Evolutionary conservation across 2,113 vertebrate species (phyloP).

Genomic region (Phaetusa simplex): DNA sequence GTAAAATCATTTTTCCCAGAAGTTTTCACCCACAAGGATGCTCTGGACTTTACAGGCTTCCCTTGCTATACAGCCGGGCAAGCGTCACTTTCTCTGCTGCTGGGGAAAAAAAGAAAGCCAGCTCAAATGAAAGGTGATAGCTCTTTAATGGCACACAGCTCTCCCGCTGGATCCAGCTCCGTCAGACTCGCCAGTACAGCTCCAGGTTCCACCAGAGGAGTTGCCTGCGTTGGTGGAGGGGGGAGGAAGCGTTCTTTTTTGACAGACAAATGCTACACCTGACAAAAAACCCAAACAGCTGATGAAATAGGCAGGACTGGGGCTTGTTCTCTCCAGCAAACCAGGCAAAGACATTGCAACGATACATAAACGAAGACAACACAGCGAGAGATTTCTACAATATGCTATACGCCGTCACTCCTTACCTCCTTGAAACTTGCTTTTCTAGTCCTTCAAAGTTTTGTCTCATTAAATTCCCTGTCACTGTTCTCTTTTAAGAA

Average conservation of each 20-base stretch:
- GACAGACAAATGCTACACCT: neutral
- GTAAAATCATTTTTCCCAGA: neutral
- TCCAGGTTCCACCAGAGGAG: neutral
- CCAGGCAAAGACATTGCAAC: neutral
- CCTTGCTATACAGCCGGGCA: neutral
- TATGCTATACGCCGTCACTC: neutral
- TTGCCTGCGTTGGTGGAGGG: neutral
- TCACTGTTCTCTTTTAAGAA: slow-evolving; percentile 37
- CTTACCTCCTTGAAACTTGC: slow-evolving; percentile 25
- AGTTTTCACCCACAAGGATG: neutral
- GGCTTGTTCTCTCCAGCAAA: neutral
- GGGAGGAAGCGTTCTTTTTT: neutral
- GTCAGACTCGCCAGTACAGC: neutral
- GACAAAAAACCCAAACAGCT: neutral
- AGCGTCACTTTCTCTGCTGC: neutral
- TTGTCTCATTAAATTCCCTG: slow-evolving; percentile 24
- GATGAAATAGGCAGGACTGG: neutral
- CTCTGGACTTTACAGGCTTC: neutral
- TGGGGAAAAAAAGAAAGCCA: neutral
- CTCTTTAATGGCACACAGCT: neutral
- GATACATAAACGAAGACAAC: neutral
- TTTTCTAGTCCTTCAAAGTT: slow-evolving; percentile 35
- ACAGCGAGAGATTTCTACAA: neutral
- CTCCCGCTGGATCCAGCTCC: neutral
- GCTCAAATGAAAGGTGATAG: neutral